Evolutionary conservation across 2,888 invertebrate genomes (phyloP), one percentile per base, ranked within the genome.

Genomic region (Melitaea athalia): DNA sequence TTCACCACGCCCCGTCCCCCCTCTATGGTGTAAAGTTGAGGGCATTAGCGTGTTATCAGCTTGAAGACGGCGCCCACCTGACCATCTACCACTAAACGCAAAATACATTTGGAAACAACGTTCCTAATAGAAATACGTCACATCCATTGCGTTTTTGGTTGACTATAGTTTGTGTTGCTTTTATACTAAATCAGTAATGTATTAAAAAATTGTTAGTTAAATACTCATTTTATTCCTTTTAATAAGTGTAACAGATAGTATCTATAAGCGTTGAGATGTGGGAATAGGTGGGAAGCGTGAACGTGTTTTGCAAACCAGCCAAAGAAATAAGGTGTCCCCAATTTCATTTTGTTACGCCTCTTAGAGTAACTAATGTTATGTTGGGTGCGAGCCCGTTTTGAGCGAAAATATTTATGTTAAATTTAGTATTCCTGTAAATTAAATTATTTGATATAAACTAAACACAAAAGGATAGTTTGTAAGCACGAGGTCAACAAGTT

Each of bases 1-100:
- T 76, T 73, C 74, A 66, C 69, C 72, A 45, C 74, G 73, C 68
- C 78, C 76, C 75, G 75, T 74, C 70, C 72, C 81, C 85, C 88
- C 88, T 87, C 85, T 87, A 88, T 87, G 91, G 92, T 92, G 92
- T 91, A 92, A 92, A 92, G 92, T 92, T 92, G 92, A 92, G 90
- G 91, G 91, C 91, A 92, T 92, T 92, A 92, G 88, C 92, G 91
- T 92, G 92, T 92, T 92, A 92, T 92, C 92, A 91, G 90, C 82
- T 91, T 87, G 90, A 92, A 92, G 92, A 92, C 88, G 88, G 87
- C 88, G 80, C 89, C 90, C 89, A 92, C 92, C 91, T 92, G 92
- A 87, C 82, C 85, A 76, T 73, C 75, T 77, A 88, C 83, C 83
- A 85, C 59, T 60, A 68, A 62, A 70, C 57, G 52, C 47, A 12